A percentile compares a stretch with the other conserved stretches of the same genome.
Conservation (phyloP, 2,888 invertebrate genomes). For the Elaeidobius kamerunicus region DNA sequence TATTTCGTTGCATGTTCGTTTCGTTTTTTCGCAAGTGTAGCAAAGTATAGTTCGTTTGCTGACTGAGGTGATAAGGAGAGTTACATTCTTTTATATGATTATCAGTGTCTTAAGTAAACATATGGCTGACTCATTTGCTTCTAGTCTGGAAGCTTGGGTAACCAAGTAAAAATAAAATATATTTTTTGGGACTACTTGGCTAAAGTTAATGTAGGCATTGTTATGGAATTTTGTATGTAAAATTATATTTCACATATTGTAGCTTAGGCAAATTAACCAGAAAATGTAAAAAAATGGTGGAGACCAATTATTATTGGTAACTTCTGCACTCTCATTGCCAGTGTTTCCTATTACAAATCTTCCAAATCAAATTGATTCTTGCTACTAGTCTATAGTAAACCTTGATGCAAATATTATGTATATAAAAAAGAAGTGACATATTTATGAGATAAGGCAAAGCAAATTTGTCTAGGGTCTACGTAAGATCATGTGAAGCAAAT, state of each 20-base stretch:
- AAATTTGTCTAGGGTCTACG: conserved; percentile 19
- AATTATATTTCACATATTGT: no score
- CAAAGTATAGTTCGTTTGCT: conserved; percentile 4
- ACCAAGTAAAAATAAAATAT: neutral
- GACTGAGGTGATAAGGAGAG: conserved; percentile 7
- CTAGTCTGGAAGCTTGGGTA: conserved; percentile 6
- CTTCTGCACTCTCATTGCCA: no score
- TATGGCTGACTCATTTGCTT: conserved; percentile 5
- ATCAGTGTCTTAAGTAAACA: conserved; percentile 1
- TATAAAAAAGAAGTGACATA: conserved; percentile 9
- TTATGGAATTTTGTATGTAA: no score
- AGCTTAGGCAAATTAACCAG: no score
- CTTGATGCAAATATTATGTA: no score
- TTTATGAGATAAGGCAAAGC: conserved; percentile 19
- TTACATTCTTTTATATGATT: conserved; percentile 14
- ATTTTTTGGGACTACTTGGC: no score
- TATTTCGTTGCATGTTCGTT: conserved; percentile 27
- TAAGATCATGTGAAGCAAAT: conserved; percentile 19
- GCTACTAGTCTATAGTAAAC: no score
- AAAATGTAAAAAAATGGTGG: no score
- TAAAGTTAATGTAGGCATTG: no score
- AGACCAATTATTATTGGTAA: no score
- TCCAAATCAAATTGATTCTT: no score
- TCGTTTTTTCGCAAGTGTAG: conserved; percentile 4
- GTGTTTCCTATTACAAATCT: no score